A percentile compares a stretch with the other conserved stretches of the same genome.
Evolutionary conservation across 2,888 invertebrate species (phyloP).

Genomic region (Meliscaeva auricollis): DNA sequence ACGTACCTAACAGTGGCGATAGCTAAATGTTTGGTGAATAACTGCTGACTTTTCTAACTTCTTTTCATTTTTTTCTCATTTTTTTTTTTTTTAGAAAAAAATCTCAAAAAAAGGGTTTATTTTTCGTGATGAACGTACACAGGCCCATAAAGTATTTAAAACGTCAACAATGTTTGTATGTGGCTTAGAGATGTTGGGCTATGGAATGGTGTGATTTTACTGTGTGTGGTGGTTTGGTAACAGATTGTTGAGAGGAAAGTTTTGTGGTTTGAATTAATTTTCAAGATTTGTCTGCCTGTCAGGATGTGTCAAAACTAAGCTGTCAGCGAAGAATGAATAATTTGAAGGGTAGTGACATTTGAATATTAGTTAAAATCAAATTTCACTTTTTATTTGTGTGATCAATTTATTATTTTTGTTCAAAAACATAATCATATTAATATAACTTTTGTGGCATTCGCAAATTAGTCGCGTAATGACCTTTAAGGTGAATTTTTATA

Average conservation of each 20-base stretch:
- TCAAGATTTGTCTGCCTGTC: slow-evolving; percentile 30
- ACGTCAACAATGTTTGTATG: background rate
- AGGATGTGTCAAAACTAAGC: background rate
- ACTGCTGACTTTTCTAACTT: slow-evolving; percentile 51
- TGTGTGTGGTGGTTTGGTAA: slow-evolving; percentile 30
- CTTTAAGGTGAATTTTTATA: too few species aligned
- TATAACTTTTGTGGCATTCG: too few species aligned
- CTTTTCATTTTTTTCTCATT: slow-evolving; percentile 12
- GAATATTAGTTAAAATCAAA: too few species aligned
- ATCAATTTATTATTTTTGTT: too few species aligned
- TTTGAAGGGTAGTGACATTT: background rate
- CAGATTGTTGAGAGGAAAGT: slow-evolving; percentile 52
- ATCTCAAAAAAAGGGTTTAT: background rate
- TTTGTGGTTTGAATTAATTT: slow-evolving; percentile 49
- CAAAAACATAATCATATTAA: too few species aligned
- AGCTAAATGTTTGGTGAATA: slow-evolving; percentile 62
- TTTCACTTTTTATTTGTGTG: too few species aligned
- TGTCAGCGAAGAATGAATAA: background rate
- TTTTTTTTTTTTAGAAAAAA: too few species aligned
- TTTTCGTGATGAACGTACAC: background rate
- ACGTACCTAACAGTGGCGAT: slow-evolving; percentile 22
- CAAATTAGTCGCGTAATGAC: too few species aligned
- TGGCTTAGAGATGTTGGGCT: slow-evolving; percentile 4
- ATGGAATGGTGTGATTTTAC: slow-evolving; percentile 5
- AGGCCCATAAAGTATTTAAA: slow-evolving; percentile 1